A percentile compares a stretch with the other conserved stretches of the same genome.
Evolutionary conservation across 2,797 vertebrate genomes (phyloP).

Genomic region (Lithobates pipiens): DNA sequence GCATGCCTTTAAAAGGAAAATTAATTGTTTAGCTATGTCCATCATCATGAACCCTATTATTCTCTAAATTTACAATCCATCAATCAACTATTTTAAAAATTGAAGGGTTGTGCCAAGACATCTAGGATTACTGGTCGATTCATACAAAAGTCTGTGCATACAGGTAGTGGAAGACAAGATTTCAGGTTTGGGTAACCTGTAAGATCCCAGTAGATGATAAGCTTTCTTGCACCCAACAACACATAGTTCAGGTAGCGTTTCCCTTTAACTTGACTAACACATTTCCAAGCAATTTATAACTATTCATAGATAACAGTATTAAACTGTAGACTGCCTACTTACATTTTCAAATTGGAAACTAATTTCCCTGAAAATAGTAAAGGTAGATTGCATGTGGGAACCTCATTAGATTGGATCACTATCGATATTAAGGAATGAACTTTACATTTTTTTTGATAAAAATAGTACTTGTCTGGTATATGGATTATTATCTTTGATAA

Average conservation of each 20-base stretch:
- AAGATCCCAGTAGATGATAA: not conserved
- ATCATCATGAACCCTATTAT: not conserved
- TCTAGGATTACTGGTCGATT: not conserved
- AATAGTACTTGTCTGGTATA: slow-evolving; percentile 38
- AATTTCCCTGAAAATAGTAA: slow-evolving; percentile 18
- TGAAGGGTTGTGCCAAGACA: not conserved
- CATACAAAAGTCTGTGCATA: too few species aligned
- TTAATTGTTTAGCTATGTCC: too few species aligned
- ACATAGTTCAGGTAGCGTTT: not conserved
- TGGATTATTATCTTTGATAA: slow-evolving; percentile 45
- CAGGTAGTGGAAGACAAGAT: not conserved
- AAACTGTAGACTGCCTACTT: not conserved
- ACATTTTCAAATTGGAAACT: slow-evolving; percentile 26
- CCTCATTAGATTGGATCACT: slow-evolving; percentile 23
- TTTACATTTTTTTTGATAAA: slow-evolving; percentile 45
- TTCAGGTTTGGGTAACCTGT: not conserved
- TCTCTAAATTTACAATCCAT: not conserved
- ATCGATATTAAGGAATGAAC: slow-evolving; percentile 38
- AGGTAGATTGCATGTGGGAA: slow-evolving; percentile 1
- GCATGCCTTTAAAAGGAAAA: too few species aligned
- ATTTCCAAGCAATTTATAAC: not conserved
- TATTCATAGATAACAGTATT: not conserved
- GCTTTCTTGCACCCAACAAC: not conserved
- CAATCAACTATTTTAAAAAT: not conserved
- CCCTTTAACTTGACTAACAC: not conserved